Evolutionary conservation across 2,888 invertebrate genomes (phyloP).

Genomic region (Callimorpha dominula): DNA sequence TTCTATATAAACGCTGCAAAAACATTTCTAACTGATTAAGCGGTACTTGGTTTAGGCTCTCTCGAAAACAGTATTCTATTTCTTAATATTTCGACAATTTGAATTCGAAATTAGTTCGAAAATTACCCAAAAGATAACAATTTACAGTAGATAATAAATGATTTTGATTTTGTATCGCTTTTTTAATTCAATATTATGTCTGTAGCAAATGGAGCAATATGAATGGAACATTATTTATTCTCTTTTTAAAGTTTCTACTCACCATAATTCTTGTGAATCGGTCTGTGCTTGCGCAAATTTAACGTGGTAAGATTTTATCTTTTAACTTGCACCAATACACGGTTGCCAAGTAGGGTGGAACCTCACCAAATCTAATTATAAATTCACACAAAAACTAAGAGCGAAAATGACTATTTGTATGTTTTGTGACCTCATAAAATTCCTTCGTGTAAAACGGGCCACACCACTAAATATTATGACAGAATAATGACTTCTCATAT

Average conservation of each 20-base stretch:
- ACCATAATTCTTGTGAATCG: background rate
- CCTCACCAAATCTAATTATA: conserved; percentile 85
- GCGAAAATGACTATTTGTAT: conserved; percentile 70
- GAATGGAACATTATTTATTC: background rate
- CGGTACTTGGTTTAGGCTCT: background rate
- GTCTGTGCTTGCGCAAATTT: background rate
- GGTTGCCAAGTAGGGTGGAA: conserved; percentile 70
- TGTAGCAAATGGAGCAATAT: no score
- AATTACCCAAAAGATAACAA: background rate
- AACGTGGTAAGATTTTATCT: background rate
- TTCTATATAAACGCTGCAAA: background rate
- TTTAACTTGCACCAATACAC: conserved; percentile 56
- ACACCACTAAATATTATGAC: conserved; percentile 50
- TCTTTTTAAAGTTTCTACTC: background rate
- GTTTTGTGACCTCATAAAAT: conserved; percentile 63
- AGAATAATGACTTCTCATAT: conserved; percentile 47
- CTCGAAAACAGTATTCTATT: background rate
- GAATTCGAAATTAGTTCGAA: background rate
- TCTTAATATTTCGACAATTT: background rate
- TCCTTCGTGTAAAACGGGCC: conserved; percentile 61
- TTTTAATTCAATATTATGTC: no score
- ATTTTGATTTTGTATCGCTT: no score
- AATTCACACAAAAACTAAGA: conserved; percentile 72
- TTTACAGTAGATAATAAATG: no score
- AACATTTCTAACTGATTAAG: background rate